Evolutionary conservation across 2,888 invertebrate genomes (phyloP), one percentile per base, ranked within the genome.

Genomic region (Penaeus monodon): DNA sequence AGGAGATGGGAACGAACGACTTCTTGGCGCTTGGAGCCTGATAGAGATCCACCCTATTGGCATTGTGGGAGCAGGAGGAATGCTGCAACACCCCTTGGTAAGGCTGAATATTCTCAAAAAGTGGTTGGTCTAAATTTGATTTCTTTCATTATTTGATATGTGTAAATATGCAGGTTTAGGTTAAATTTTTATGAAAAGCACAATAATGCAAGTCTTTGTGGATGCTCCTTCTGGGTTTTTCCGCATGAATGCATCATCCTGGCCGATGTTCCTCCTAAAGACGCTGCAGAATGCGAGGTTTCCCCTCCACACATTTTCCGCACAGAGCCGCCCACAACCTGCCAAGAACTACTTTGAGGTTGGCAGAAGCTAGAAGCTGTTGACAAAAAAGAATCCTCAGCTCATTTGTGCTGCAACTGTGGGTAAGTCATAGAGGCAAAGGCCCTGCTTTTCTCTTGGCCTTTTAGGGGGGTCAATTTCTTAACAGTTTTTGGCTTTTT

Each of bases 391-490:
- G 92, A 98, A 99, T 94, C 98, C 99, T 0, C 98, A 98, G 92
- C 93, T 99, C 89, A 98, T 99, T 91, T 99, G 99, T 93, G 97
- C 98, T 91, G 99, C 99, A 74, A 99, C 98, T 82, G 96, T 99
- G 86, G 98, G 97, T 91, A 90, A 91, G 91, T 91, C 57, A 38
- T 2, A n/a, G 44, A 44, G 24, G 24, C 2, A 49, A 49, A 44
- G n/a, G 2, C 10, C n/a, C 20, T 20, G n/a, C 77, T 27, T 63
- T 8, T 3, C 33, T 6, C 10, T 22, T 63, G 49, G 24, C 49
- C 57, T 63, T 57, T 2, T 8, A 4, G 29, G 22, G 24, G 7
- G 12, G 29, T 24, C n/a, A 57, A 29, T 17, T 44, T 10, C 2
- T 57, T 77, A 6, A 38, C 49, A 49, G 3, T 44, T n/a, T 76